A percentile compares a stretch with the other conserved stretches of the same genome.
phyloP scores from a whole-genome alignment of 2,797 vertebrate genomes.

The Calcarius lapponicus region DNA sequence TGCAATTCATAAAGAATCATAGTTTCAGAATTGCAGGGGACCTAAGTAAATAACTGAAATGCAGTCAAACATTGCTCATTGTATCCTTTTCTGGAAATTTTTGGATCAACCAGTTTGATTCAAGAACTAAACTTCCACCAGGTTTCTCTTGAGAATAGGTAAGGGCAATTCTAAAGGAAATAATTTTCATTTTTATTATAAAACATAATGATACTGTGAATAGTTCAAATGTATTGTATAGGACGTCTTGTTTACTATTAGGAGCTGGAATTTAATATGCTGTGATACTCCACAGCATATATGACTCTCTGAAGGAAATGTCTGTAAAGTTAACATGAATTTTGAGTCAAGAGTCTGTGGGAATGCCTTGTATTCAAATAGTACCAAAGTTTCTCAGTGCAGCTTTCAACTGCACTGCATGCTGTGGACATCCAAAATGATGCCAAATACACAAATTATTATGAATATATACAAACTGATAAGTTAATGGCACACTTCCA shows the following conservation, averaged over 20 bases:
- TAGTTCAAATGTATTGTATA: not conserved
- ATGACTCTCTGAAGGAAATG: not conserved
- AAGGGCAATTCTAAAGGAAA: not conserved
- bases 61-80: not conserved
- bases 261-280: not conserved
- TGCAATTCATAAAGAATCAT: not conserved
- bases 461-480: not conserved
- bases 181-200: not conserved
- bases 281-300: no score
- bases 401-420: not conserved
- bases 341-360: not conserved
- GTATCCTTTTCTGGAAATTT: not conserved
- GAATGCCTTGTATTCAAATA: not conserved
- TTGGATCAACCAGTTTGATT: not conserved
- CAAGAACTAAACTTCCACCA: not conserved
- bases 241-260: not conserved
- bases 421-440: not conserved
- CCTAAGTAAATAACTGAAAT: not conserved
- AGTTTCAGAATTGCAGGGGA: not conserved
- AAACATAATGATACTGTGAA: not conserved
- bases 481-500: not conserved
- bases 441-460: not conserved
- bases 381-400: not conserved
- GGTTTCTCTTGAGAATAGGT: not conserved
- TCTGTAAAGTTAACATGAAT: not conserved